Evolutionary conservation across 2,888 invertebrate genomes (phyloP).

Genomic region (Agonopterix arenella): DNA sequence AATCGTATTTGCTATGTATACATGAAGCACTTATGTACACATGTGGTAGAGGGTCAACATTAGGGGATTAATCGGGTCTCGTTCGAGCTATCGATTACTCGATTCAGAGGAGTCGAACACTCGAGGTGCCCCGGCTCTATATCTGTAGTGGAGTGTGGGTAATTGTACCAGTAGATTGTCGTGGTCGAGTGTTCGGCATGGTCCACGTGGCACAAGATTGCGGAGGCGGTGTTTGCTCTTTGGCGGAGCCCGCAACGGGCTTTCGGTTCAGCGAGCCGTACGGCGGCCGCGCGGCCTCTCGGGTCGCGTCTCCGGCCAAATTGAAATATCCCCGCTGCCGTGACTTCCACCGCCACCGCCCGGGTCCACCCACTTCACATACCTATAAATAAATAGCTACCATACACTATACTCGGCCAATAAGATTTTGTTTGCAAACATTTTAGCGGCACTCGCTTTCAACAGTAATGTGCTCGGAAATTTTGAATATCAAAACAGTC

Average conservation of each 20-base stretch:
- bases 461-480: no score
- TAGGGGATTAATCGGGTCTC: slow-evolving; percentile 15
- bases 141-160: slow-evolving; percentile 40
- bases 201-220: slow-evolving; percentile 74
- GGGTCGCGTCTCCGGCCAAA: slow-evolving; percentile 72
- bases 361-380: slow-evolving; percentile 23
- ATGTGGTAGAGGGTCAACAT: slow-evolving; percentile 13
- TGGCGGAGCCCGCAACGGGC: slow-evolving; percentile 67
- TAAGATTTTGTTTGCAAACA: no score
- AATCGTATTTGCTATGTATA: neutral
- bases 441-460: no score
- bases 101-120: slow-evolving; percentile 18
- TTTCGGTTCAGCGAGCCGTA: slow-evolving; percentile 73
- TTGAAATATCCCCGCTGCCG: slow-evolving; percentile 68
- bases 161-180: slow-evolving; percentile 65
- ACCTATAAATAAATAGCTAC: neutral
- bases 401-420: no score
- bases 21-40: slow-evolving; percentile 3
- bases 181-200: slow-evolving; percentile 65
- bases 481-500: no score
- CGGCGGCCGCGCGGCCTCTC: slow-evolving; percentile 61
- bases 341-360: slow-evolving; percentile 37
- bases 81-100: slow-evolving; percentile 24
- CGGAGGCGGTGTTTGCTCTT: slow-evolving; percentile 75
- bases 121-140: slow-evolving; percentile 17